phyloP scores from a whole-genome alignment of 2,113 vertebrate genomes.

The Otocyon megalotis region DNA sequence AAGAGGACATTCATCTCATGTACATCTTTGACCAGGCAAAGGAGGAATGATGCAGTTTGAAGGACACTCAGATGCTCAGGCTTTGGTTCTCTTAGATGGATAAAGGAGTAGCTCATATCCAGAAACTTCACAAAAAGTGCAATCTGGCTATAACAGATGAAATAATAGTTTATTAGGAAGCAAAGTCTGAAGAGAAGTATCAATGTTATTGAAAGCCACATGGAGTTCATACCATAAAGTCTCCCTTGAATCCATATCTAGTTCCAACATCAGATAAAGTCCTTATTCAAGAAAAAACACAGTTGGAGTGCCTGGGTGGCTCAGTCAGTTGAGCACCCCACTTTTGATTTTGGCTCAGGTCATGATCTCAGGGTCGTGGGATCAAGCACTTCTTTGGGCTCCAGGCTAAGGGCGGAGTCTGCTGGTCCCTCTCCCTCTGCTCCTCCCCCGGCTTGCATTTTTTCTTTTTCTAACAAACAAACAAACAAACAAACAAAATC shows the following conservation, averaged over 20 bases:
- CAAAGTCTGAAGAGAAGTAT: constrained; percentile 91
- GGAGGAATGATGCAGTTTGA: constrained; percentile 91
- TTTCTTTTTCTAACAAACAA: not conserved
- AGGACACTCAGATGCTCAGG: constrained; percentile 96
- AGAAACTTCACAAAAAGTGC: constrained; percentile 98
- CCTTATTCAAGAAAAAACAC: constrained; percentile 94
- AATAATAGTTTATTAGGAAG: constrained; percentile 93
- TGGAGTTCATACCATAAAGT: constrained; percentile 95
- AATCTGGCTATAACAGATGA: constrained; percentile 96
- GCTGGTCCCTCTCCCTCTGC: not conserved
- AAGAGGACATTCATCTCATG: constrained; percentile 96
- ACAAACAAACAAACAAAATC: not conserved
- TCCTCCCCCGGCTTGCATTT: not conserved
- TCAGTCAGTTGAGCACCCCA: not conserved
- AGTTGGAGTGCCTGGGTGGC: constrained; percentile 79
- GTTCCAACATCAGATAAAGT: constrained; percentile 89
- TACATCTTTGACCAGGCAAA: constrained; percentile 92
- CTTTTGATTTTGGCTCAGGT: not conserved
- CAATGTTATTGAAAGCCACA: constrained; percentile 93
- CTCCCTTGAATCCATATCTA: constrained; percentile 92
- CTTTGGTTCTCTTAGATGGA: constrained; percentile 95
- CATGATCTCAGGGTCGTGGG: not conserved
- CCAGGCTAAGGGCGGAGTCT: not conserved
- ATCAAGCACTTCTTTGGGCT: not conserved
- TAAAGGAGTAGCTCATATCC: constrained; percentile 96